These are phyloP conservation scores for Megaustenia siamemsis DNA, from an alignment of 2,888 invertebrate genomes.

Conservation along the genomic window DNA sequence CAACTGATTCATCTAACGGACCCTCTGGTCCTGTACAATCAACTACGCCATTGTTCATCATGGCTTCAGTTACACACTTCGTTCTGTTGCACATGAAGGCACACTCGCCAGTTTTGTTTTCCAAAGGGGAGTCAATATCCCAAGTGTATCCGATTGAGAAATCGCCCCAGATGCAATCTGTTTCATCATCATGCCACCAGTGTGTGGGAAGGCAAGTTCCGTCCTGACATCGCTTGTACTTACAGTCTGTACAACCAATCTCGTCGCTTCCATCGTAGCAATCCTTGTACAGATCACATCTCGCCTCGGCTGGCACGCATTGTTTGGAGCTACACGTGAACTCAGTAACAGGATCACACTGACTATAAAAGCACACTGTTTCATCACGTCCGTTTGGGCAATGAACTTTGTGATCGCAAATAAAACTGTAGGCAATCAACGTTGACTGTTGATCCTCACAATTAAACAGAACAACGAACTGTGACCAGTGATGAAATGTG, in stretches of 20 bases:
- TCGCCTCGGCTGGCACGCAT: conserved; percentile 17
- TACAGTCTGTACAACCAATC: background rate
- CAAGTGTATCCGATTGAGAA: background rate
- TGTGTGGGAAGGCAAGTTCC: conserved; percentile 18
- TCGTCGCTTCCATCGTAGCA: conserved; percentile 36
- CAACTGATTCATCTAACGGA: conserved; percentile 12
- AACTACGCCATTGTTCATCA: conserved; percentile 12
- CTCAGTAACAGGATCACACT: background rate
- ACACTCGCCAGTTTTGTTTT: background rate
- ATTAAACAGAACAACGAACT: background rate
- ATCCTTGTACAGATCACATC: conserved; percentile 25
- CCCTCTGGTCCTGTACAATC: conserved; percentile 38
- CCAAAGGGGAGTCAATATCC: background rate
- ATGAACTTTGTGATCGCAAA: conserved; percentile 19
- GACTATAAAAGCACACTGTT: background rate
- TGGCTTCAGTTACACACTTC: conserved; percentile 1
- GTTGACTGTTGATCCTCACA: conserved; percentile 15
- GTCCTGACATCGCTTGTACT: background rate
- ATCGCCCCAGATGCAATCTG: conserved; percentile 7
- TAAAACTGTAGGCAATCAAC: conserved; percentile 14
- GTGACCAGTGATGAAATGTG: background rate
- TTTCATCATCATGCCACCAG: conserved; percentile 31
- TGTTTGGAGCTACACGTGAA: conserved; percentile 18
- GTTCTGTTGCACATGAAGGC: conserved; percentile 36
- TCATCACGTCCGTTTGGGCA: conserved; percentile 29